Evolutionary conservation across 2,888 invertebrate genomes (phyloP).

Genomic region (Cordilura impudica): DNA sequence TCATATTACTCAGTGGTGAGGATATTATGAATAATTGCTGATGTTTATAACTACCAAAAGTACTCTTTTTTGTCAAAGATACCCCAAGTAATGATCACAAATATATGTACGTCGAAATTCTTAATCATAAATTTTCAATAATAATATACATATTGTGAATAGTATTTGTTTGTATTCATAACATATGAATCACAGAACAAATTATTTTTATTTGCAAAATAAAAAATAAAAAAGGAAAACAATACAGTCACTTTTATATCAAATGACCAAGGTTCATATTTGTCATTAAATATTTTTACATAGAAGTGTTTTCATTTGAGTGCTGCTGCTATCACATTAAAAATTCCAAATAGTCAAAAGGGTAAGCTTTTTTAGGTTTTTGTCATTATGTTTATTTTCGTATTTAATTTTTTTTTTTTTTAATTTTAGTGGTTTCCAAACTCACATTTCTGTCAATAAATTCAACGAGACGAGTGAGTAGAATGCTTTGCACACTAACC

Average conservation of each 20-base stretch:
- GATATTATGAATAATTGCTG: no score
- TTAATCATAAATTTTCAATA: no score
- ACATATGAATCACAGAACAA: slow-evolving; percentile 32
- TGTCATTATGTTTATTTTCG: not conserved
- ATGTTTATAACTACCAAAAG: no score
- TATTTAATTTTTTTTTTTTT: not conserved
- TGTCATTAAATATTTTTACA: slow-evolving; percentile 32
- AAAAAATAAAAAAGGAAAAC: not conserved
- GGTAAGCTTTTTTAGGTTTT: slow-evolving; percentile 2
- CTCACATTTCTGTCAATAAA: slow-evolving; percentile 55
- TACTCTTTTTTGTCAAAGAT: no score
- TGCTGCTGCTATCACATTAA: slow-evolving; percentile 3
- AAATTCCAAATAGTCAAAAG: slow-evolving; percentile 29
- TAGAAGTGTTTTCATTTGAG: slow-evolving; percentile 8
- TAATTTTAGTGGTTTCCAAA: slow-evolving; percentile 43
- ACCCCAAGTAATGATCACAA: no score
- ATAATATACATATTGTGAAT: no score
- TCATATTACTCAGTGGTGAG: no score
- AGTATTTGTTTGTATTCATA: no score
- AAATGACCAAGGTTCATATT: slow-evolving; percentile 47
- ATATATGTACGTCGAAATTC: no score
- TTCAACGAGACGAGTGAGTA: slow-evolving; percentile 16
- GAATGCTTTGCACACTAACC: slow-evolving; percentile 1
- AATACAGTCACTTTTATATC: slow-evolving; percentile 35
- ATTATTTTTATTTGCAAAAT: not conserved